phyloP scores from a whole-genome alignment of 2,113 vertebrate species.

The Diadophis punctatus region DNA sequence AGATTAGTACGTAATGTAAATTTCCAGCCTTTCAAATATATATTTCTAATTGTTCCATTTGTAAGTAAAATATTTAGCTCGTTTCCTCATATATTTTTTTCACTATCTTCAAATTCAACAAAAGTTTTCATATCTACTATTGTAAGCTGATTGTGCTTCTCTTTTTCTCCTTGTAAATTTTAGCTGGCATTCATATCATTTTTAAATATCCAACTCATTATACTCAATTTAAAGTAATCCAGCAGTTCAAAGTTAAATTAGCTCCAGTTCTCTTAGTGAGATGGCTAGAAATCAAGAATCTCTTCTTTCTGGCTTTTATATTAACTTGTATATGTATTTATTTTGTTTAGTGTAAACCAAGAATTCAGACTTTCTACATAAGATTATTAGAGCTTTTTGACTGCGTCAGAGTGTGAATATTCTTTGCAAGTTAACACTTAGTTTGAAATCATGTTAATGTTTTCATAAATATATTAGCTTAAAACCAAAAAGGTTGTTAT shows the following conservation, averaged over 20 bases:
- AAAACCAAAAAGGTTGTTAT: constrained; percentile 27
- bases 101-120: neutral
- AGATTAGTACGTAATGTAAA: neutral
- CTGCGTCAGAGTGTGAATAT: constrained; percentile 10
- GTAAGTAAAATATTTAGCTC: neutral
- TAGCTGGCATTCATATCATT: constrained; percentile 57
- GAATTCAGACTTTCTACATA: constrained; percentile 26
- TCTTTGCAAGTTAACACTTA: neutral
- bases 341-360: constrained; percentile 46
- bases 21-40: neutral
- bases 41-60: neutral
- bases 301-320: constrained; percentile 40
- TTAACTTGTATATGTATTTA: constrained; percentile 31
- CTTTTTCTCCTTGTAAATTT: constrained; percentile 52
- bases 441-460: constrained; percentile 6
- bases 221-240: constrained; percentile 67
- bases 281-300: constrained; percentile 67
- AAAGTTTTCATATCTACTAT: constrained; percentile 46
- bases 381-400: neutral
- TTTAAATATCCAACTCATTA: constrained; percentile 69
- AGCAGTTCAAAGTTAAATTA: constrained; percentile 72
- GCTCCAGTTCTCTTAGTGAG: constrained; percentile 56
- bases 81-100: neutral
- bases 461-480: constrained; percentile 38
- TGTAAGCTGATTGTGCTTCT: constrained; percentile 63